Base-by-base conservation (phyloP, 2,888 invertebrate species). In the Drosophila paracracens region DNA sequence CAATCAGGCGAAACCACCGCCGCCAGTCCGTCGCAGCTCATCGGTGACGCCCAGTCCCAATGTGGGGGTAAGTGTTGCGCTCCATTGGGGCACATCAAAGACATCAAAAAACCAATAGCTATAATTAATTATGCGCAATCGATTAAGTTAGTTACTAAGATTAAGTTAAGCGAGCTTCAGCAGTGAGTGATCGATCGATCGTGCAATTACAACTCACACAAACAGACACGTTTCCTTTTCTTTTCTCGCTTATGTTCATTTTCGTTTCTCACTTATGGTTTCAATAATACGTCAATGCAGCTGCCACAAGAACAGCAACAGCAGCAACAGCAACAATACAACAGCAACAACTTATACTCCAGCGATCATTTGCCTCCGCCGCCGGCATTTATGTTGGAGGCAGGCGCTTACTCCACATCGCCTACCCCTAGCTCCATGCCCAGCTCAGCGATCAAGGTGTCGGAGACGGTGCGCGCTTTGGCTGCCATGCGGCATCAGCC, bases 401-500 rank as follows among this genome's bases (percentile, higher is more conserved):
- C 76, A 61, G 51, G 43, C 25, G 61, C 66, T 18, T 61, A 65
- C 13, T 13, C 54, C 51, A 52, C 72, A 29, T 35, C 68, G 38
- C 40, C 72, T 4, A 52, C 72, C 40, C 25, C 90, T 56, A 84
- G 84, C 36, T 65, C 81, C 7, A 89, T 92, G 81, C 89, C 92
- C 29, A 88, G 82, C 61, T 91, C 93, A 43, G 85, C 92, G 60
- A 94, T 95, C 46, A 96, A 96, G 87, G 97, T 98, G 25, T 97
- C 97, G 0, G 97, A 97, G 92, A 97, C 97, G 0, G 97, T 97
- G 10, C 96, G 97, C 91, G 97, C 97, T 50, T 93, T 98, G 66
- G 97, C 97, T 0, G 97, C 97, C 90, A 93, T 97, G 74, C 96
- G 97, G 86, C 97, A 97, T 93, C 97, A 96, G 87, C 97, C 97